Evolutionary conservation across 2,113 vertebrate species (phyloP).

Genomic region (Steatornis caripensis): DNA sequence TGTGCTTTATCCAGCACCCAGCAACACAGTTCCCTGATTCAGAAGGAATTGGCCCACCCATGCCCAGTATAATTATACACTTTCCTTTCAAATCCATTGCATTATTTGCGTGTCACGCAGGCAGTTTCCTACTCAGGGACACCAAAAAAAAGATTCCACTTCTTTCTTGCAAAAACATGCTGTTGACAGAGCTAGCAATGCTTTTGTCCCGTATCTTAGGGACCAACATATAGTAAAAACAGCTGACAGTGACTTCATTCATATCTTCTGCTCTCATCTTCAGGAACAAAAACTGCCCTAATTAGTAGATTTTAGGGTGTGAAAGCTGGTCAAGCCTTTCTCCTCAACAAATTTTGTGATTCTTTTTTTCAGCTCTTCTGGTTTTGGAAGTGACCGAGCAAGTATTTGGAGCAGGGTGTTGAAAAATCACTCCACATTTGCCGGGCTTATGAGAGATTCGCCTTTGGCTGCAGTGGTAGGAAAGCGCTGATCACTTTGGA

Average conservation of each 20-base stretch:
- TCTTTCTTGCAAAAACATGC: background rate
- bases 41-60: background rate
- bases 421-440: background rate
- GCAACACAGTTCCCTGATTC: background rate
- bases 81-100: background rate
- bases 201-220: background rate
- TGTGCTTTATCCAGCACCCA: background rate
- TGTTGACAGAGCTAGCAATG: background rate
- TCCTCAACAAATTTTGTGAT: background rate
- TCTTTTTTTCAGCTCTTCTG: background rate
- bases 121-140: background rate
- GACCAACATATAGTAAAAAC: background rate
- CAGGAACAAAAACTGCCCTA: background rate
- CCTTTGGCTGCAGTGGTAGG: background rate
- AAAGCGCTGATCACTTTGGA: background rate
- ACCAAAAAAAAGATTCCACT: background rate
- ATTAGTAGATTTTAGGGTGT: background rate
- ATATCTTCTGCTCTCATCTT: background rate
- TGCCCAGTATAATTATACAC: background rate
- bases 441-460: background rate
- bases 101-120: background rate
- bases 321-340: background rate
- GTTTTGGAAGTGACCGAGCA: background rate
- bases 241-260: background rate
- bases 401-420: background rate